These are phyloP conservation scores for Hexactinellida sp. DNA, from an alignment of 37 sponge, comb jelly and placozoan genomes.

Conservation along the genomic window DNA sequence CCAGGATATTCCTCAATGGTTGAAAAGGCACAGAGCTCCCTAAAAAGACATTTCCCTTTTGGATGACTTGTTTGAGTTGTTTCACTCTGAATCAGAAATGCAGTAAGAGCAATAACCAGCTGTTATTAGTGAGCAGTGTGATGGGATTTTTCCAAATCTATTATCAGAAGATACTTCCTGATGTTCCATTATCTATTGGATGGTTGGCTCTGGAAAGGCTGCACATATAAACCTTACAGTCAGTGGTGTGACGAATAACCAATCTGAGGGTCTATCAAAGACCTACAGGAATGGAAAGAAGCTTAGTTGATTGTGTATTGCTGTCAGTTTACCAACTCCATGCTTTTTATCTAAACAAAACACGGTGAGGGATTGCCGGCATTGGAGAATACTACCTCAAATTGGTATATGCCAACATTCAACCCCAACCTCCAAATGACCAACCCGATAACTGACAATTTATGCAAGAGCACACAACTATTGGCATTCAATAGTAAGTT, in stretches of 20 bases:
- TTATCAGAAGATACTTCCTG: neutral
- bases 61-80: neutral
- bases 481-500: no score
- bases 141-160: neutral
- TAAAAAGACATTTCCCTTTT: neutral
- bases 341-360: constrained; percentile 38
- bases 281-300: constrained; percentile 30
- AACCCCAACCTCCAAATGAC: no score
- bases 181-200: neutral
- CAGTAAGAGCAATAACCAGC: neutral
- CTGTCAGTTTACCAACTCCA: constrained; percentile 34
- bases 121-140: neutral
- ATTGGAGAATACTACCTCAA: constrained; percentile 24
- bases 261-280: constrained; percentile 30
- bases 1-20: neutral
- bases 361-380: constrained; percentile 35
- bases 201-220: neutral
- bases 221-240: no score
- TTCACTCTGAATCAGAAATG: neutral
- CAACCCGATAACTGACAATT: no score
- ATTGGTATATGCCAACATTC: neutral
- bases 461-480: no score
- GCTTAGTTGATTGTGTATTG: constrained; percentile 18
- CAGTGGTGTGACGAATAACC: constrained; percentile 49
- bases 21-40: neutral